Base-by-base conservation (phyloP, 2,888 invertebrate species). In the Minunthozetes semirufus region DNA sequence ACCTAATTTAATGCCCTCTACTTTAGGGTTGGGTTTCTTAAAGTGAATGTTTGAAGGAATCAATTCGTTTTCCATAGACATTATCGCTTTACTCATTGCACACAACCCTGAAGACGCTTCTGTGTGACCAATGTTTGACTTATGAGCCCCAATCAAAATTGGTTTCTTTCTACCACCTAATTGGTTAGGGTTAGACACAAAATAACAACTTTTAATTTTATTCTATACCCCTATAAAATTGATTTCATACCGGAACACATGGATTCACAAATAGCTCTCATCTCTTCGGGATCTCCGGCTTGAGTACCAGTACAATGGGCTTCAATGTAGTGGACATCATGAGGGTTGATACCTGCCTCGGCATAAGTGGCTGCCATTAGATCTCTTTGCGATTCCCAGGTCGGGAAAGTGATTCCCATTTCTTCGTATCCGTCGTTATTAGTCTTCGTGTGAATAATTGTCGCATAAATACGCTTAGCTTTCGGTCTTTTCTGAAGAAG, bases 81-180 rank as follows among this genome's bases (percentile, higher is more conserved):
- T 80, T 46, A 85, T 78, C 19, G 84, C 84, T 86, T 88, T 83
- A 13, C 82, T 82, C 72, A 81, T 76, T 38, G 83, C 81, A 68
- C 82, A 82, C 29, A 84, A 76, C 53, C 83, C 84, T 46, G 78
- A 78, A 11, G 77, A 50, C 1, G 77, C 93, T 84, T 99, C 98
- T 4, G 96, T 90, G 83, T 99, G 98, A 0, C 98, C 98, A 94
- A 98, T 96, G 84, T 98, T 99, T 27, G 95, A 95, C 83, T 98
- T 98, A 0, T 97, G 93, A 0, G 97, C 96, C n/a, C 98, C 98
- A 80, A 99, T 89, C 66, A 95, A 84, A 63, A 99, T 86, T 8
- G 96, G 94, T 42, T 84, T 84, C 76, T 87, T 85, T 61, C 94
- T 88, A 78, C 74, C 9, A 80, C 78, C 25, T 53, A n/a, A n/a